These are phyloP conservation scores for Pseudopipra pipra DNA, from an alignment of 2,113 vertebrate genomes.

Conservation along the genomic window DNA sequence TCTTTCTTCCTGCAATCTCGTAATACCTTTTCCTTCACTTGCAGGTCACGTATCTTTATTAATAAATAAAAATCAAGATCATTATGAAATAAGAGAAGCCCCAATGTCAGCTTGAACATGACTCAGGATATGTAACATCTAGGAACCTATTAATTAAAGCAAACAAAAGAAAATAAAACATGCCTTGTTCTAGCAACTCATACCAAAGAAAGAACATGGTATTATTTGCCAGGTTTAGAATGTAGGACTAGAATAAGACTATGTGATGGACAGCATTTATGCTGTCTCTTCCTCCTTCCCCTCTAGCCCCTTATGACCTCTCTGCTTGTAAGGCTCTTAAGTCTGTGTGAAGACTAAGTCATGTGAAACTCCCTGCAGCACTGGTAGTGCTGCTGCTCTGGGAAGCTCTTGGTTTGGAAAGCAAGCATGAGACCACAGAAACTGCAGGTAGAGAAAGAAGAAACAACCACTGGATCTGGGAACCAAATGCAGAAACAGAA, in stretches of 20 bases:
- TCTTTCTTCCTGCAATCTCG: conserved; percentile 49
- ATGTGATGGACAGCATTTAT: background rate
- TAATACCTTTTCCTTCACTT: conserved; percentile 63
- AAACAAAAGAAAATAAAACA: background rate
- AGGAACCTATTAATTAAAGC: background rate
- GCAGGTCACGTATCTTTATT: conserved; percentile 46
- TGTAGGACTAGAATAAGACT: background rate
- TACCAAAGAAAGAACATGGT: background rate
- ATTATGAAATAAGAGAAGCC: background rate
- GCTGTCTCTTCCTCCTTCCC: background rate
- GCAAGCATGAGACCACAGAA: background rate
- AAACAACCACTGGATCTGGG: background rate
- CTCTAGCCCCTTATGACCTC: background rate
- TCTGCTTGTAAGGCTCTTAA: background rate
- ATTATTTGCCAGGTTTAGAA: background rate
- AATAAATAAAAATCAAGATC: background rate
- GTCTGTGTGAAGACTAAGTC: background rate
- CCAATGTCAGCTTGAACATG: background rate
- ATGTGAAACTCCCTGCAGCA: background rate
- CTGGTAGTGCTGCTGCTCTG: background rate
- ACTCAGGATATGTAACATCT: background rate
- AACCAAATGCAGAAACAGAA: background rate
- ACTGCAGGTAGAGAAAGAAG: background rate
- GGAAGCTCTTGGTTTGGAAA: background rate
- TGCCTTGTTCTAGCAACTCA: background rate